Evolutionary conservation across 1,140 invertebrate species (phyloP), one percentile per base, ranked within the genome.

Genomic region (Rhysida immarginata): DNA sequence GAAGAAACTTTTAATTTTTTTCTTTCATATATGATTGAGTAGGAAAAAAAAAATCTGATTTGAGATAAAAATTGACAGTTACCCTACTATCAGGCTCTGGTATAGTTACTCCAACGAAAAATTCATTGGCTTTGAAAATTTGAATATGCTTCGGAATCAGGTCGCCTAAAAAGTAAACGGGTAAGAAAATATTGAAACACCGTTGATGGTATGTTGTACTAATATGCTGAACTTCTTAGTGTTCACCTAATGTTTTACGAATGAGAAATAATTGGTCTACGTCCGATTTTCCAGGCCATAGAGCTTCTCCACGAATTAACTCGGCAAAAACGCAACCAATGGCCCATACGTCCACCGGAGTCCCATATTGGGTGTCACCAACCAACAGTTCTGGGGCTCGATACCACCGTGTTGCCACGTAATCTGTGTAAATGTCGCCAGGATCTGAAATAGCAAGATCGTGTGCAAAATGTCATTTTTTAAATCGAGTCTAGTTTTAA

Each of bases 321-420:
- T 99, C 96, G 2, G 94, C 94, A 68, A 94, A 87, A 1, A 99
- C 93, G 71, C 92, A 96, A 20, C 87, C 83, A 80, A 89, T 85
- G 11, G 93, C 94, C 95, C 95, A 99, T 14, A 99, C 87, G 68
- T 99, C 95, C 0, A 99, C 96, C 0, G 92, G 85, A 0, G 92
- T 87, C 3, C 94, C 89, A 67, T 99, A 99, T 66, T 92, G 84
- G 1, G 91, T 96, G 67, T 99, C 96, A 0, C 96, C 96, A 0
- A 99, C 95, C 21, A 99, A 74, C 11, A 99, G 75, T 72, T 99
- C 96, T 0, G 92, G 94, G 16, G 93, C 87, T 54, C 96, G 76
- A 71, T 99, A 99, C 95, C 95, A 99, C 24, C 96, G 76, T 3
- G 96, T 99, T 1, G 96, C 96, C 46, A 99, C 96, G 71, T 99